Conservation (phyloP, 2,113 vertebrate species). For the Psilopsiagon aymara region DNA sequence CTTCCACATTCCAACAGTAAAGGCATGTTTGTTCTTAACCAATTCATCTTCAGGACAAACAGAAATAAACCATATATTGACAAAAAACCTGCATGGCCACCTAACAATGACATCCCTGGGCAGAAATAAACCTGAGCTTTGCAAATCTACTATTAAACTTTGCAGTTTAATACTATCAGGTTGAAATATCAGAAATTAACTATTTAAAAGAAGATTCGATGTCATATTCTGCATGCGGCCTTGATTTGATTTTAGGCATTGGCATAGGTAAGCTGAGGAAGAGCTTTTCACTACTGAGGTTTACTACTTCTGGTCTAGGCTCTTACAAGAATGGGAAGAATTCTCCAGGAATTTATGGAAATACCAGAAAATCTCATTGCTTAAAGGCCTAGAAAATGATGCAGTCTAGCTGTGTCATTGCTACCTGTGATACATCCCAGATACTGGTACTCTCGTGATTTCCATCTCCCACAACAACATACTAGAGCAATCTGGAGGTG, state of each 20-base stretch:
- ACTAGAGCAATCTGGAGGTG: background rate
- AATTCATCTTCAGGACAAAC: background rate
- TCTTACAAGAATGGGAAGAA: background rate
- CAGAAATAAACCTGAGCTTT: background rate
- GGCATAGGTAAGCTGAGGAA: background rate
- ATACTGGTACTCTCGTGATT: background rate
- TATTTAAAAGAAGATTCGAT: fast-evolving
- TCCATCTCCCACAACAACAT: background rate
- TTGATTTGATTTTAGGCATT: background rate
- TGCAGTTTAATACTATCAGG: background rate
- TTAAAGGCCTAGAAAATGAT: background rate
- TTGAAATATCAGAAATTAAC: background rate
- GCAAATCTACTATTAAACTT: background rate
- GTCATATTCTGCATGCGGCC: background rate
- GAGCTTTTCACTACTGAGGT: background rate
- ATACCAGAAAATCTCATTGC: background rate
- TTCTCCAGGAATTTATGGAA: background rate
- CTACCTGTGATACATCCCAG: background rate
- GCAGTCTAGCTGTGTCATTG: background rate
- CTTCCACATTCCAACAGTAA: background rate
- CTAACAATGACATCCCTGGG: background rate
- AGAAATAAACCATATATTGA: background rate
- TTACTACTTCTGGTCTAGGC: background rate
- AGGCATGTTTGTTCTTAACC: background rate
- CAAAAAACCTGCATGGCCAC: background rate